Percentiles rank a stretch among this genome's conserved stretches.
Conservation (phyloP, 2,888 invertebrate genomes). For the Sialis fuliginosa region DNA sequence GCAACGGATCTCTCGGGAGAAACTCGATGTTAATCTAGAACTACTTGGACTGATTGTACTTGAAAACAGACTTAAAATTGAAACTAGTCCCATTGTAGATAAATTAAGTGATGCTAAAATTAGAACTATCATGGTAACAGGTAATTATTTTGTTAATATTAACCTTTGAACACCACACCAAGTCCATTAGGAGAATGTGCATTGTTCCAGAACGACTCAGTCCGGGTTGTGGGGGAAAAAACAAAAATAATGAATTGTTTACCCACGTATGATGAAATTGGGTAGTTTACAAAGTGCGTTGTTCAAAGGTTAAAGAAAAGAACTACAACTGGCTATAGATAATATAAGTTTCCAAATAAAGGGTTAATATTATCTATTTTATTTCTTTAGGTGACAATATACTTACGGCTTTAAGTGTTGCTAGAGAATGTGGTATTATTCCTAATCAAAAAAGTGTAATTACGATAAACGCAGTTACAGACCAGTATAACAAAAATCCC, state of each 20-base stretch:
- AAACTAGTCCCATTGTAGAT: conserved; percentile 63
- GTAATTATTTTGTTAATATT: conserved; percentile 22
- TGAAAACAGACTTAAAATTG: conserved; percentile 84
- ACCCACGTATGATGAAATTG: neutral
- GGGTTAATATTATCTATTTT: too few species aligned
- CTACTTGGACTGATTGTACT: conserved; percentile 81
- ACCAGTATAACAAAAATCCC: neutral
- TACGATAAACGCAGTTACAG: conserved; percentile 15
- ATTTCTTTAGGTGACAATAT: conserved; percentile 52
- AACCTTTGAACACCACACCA: neutral
- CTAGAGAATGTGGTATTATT: conserved; percentile 76
- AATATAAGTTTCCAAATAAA: too few species aligned
- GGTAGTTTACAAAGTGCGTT: neutral
- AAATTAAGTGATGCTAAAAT: conserved; percentile 69
- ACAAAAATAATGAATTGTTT: too few species aligned
- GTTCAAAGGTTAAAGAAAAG: too few species aligned
- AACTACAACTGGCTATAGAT: too few species aligned
- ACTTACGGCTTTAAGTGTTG: conserved; percentile 83
- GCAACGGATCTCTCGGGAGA: conserved; percentile 50
- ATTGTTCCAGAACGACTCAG: neutral
- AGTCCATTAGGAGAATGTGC: conserved; percentile 1
- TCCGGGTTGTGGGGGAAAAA: too few species aligned
- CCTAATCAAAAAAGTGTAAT: conserved; percentile 24
- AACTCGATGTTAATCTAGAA: conserved; percentile 63
- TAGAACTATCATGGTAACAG: conserved; percentile 91